Evolutionary conservation across 1,140 invertebrate species (phyloP), one percentile per base, ranked within the genome.

Genomic region (Drosophila trapezifrons): DNA sequence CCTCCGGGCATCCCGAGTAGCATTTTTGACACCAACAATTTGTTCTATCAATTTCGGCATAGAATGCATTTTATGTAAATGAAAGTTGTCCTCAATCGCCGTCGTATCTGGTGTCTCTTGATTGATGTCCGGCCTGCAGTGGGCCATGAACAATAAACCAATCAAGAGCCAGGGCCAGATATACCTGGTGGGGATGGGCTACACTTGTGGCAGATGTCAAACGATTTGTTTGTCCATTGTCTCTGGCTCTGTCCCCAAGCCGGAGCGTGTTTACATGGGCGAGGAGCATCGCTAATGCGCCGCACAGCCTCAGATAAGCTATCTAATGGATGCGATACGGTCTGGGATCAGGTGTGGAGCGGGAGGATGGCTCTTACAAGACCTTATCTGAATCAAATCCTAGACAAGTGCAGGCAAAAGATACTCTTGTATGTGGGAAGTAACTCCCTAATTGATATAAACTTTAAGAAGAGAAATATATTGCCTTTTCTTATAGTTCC

Each of bases 31-130:
- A 87, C 82, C 83, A 72, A 66, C 78, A 78, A 87, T 86, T 86
- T 87, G 83, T 87, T 86, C 79, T 82, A 75, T 76, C 76, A 76
- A 73, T 84, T 80, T 82, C 25, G 72, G 62, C 35, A 58, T 77
- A 73, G 58, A 84, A 84, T 85, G 77, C 77, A 77, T 85, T 84
- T 82, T 82, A 87, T 86, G 83, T 74, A 83, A 86, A 86, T 87
- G 80, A 87, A 86, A 86, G 84, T 76, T 87, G 84, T 83, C 79
- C 83, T 77, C 76, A 86, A 86, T 86, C 67, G 51, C 47, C 65
- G 47, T 63, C 40, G 66, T 55, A 52, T 78, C 62, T 57, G 49
- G 57, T 62, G 38, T 60, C 57, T 71, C 83, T 87, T 54, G 83
- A 86, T 87, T 87, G 83, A 78, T 87, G 75, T 69, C 45, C 75